Evolutionary conservation across 2,888 invertebrate genomes (phyloP).

Genomic region (Parnassius smintheus): DNA sequence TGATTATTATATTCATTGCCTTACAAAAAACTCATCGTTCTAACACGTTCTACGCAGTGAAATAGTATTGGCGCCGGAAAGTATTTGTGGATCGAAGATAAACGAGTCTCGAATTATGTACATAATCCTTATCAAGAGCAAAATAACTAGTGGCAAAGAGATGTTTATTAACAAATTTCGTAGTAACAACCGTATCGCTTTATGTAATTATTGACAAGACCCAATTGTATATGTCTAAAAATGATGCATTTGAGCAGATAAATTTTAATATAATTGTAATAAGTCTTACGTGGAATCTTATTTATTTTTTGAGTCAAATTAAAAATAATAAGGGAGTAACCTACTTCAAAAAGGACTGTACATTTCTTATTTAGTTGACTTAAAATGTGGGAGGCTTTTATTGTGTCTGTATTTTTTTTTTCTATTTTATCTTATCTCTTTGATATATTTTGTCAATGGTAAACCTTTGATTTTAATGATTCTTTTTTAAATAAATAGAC

Average conservation of each 20-base stretch:
- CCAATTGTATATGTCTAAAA: slow-evolving; percentile 25
- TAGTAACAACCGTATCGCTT: slow-evolving; percentile 23
- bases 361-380: too few species aligned
- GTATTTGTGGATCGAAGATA: slow-evolving; percentile 23
- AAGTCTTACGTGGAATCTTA: too few species aligned
- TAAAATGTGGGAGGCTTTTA: too few species aligned
- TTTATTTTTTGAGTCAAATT: too few species aligned
- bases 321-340: too few species aligned
- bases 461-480: too few species aligned
- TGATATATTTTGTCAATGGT: too few species aligned
- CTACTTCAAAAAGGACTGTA: too few species aligned
- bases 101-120: slow-evolving; percentile 15
- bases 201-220: slow-evolving; percentile 20
- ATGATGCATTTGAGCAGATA: slow-evolving; percentile 7
- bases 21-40: slow-evolving; percentile 7
- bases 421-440: too few species aligned
- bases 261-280: not conserved
- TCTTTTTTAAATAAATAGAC: too few species aligned
- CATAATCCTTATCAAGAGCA: slow-evolving; percentile 13
- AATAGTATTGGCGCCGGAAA: slow-evolving; percentile 21
- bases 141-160: slow-evolving; percentile 13
- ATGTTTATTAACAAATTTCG: slow-evolving; percentile 28
- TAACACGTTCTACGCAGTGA: slow-evolving; percentile 1
- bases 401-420: too few species aligned
- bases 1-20: slow-evolving; percentile 37